These are phyloP conservation scores for Microctonus hyperodae DNA, from an alignment of 2,888 invertebrate genomes.

Conservation along the genomic window DNA sequence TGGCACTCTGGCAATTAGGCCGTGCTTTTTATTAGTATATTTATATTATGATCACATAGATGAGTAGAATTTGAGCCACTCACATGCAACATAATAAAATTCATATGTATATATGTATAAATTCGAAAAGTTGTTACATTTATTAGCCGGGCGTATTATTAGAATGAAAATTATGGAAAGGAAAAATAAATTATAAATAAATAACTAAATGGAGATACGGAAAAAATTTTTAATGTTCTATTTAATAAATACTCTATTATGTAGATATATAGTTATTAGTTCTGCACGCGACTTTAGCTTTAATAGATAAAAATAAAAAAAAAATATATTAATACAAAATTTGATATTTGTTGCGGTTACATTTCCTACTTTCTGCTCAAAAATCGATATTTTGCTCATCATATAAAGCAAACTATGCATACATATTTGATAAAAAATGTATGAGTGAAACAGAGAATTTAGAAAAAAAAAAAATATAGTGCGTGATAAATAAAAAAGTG, in stretches of 20 bases:
- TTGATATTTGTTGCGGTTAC: slow-evolving; percentile 8
- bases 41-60: slow-evolving; percentile 28
- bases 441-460: no score
- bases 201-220: not conserved
- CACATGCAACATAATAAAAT: not conserved
- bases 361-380: slow-evolving; percentile 19
- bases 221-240: slow-evolving; percentile 15
- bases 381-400: slow-evolving; percentile 19
- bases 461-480: no score
- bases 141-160: slow-evolving; percentile 28
- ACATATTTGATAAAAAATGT: not conserved
- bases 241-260: no score
- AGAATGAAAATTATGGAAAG: slow-evolving; percentile 22
- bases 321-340: slow-evolving; percentile 1
- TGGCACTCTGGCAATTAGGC: slow-evolving; percentile 36
- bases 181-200: slow-evolving; percentile 17
- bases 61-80: slow-evolving; percentile 17
- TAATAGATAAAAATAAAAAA: not conserved
- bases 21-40: slow-evolving; percentile 37
- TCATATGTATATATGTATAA: slow-evolving; percentile 40
- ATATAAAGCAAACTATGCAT: not conserved
- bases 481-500: no score
- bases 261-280: slow-evolving; percentile 33
- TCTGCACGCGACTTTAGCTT: slow-evolving; percentile 37
- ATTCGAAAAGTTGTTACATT: slow-evolving; percentile 35